phyloP scores from a whole-genome alignment of 2,797 vertebrate genomes.

The Amphiprion clarkii region DNA sequence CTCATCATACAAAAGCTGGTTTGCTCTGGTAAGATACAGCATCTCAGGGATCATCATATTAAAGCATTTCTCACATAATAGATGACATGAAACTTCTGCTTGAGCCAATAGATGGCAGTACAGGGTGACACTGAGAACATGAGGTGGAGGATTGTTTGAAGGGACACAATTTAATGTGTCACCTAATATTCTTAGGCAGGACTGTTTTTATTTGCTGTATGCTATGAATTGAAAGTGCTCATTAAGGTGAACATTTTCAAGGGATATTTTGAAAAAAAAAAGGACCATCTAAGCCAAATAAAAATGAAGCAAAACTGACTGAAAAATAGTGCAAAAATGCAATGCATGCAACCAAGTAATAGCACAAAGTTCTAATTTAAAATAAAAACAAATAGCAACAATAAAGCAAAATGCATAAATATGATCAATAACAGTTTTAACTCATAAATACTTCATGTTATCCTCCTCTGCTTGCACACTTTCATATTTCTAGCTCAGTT shows the following conservation, averaged over 20 bases:
- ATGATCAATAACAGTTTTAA: neutral
- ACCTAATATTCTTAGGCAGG: neutral
- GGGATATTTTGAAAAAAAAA: neutral
- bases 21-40: too few relatives aligned
- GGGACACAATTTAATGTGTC: neutral
- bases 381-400: too few relatives aligned
- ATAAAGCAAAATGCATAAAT: too few relatives aligned
- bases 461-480: neutral
- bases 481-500: neutral
- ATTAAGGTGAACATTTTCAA: neutral
- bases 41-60: neutral
- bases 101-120: constrained; percentile 44
- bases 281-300: neutral
- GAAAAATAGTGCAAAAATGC: neutral
- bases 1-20: too few relatives aligned
- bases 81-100: neutral
- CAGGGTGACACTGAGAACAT: neutral
- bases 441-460: neutral
- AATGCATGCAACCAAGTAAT: too few relatives aligned
- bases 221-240: neutral
- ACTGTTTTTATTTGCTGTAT: neutral
- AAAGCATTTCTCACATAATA: neutral
- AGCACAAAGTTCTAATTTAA: too few relatives aligned
- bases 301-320: neutral
- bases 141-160: neutral